These are phyloP conservation scores for Oscheius sp. DNA, from an alignment of 2,888 invertebrate species.

Conservation along the genomic window DNA sequence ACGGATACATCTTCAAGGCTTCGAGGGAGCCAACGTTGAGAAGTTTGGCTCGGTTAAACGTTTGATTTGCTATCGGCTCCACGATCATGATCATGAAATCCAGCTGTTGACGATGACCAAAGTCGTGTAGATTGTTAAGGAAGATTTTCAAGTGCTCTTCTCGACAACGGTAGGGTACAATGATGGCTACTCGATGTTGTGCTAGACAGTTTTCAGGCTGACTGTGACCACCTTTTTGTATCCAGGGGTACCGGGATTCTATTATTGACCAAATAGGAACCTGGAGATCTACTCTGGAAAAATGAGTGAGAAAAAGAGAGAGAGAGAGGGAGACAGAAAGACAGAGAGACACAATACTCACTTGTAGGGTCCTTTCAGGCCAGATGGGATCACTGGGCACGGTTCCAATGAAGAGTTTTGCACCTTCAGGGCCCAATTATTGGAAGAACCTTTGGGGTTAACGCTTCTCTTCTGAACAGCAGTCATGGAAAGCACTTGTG, in stretches of 20 bases:
- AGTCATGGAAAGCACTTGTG: neutral
- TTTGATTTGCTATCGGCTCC: slow-evolving; percentile 80
- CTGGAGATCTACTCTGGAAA: slow-evolving; percentile 62
- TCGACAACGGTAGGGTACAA: slow-evolving; percentile 84
- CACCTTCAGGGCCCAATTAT: neutral
- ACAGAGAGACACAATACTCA: neutral
- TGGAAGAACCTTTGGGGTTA: neutral
- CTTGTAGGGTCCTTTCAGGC: slow-evolving; percentile 11
- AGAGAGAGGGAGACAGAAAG: neutral
- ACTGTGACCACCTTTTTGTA: slow-evolving; percentile 87
- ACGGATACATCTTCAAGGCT: slow-evolving; percentile 80
- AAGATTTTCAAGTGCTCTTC: slow-evolving; percentile 78
- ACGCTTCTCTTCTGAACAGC: neutral
- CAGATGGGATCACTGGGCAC: slow-evolving; percentile 18
- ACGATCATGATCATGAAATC: slow-evolving; percentile 93
- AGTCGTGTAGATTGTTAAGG: slow-evolving; percentile 91
- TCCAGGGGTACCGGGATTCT: slow-evolving; percentile 79
- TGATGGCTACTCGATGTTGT: slow-evolving; percentile 84
- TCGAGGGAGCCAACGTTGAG: slow-evolving; percentile 94
- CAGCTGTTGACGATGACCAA: slow-evolving; percentile 89
- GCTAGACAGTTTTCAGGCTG: slow-evolving; percentile 80
- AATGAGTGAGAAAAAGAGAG: neutral
- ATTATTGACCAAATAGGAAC: slow-evolving; percentile 76
- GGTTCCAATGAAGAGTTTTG: slow-evolving; percentile 5
- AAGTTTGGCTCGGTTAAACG: slow-evolving; percentile 85